Evolutionary conservation across 2,113 vertebrate species (phyloP), one percentile per base, ranked within the genome.

Genomic region (Indri indri): DNA sequence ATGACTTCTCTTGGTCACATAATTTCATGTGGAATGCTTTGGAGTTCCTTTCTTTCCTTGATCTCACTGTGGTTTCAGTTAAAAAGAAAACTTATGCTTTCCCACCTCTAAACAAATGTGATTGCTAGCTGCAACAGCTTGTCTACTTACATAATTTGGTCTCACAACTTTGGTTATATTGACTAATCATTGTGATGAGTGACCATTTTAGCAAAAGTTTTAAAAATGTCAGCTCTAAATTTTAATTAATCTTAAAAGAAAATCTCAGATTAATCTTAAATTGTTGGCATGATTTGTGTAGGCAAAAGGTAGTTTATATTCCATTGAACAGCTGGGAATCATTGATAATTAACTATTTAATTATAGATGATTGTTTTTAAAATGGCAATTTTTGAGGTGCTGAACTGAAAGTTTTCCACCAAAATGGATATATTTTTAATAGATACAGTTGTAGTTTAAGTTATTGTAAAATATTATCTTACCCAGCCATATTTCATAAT

Each of bases 281-380:
- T 95, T 52, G 20, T 94, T 90, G 50, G 3, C 25, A 22, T 40
- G 52, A 34, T 74, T 96, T 84, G 83, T 86, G 47, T 68, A 68
- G 50, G 74, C 6, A 85, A 94, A 83, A 40, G 76, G 14, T 42
- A 88, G 22, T 90, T 91, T n/a, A 83, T 40, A 95, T 71, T 80
- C 59, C 63, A 10, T 47, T 77, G 87, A 79, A 71, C 10, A 83
- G 22, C 47, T 73, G 20, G 47, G 40, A 86, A 45, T 91, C 47
- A 57, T 63, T 92, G 88, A 47, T 85, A 95, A 96, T 10, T 66
- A 89, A 85, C 12, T 93, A 79, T 37, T 90, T 89, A 96, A 17
- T 61, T 88, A 79, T 20, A 93, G 74, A 50, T 91, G 63, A 50
- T 91, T 50, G 25, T 94, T 90, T 89, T 80, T 66, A 71, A 98